Percentiles rank a stretch among this genome's conserved stretches.
phyloP scores from a whole-genome alignment of 1,140 invertebrate genomes.

The Olivierus martensii region DNA sequence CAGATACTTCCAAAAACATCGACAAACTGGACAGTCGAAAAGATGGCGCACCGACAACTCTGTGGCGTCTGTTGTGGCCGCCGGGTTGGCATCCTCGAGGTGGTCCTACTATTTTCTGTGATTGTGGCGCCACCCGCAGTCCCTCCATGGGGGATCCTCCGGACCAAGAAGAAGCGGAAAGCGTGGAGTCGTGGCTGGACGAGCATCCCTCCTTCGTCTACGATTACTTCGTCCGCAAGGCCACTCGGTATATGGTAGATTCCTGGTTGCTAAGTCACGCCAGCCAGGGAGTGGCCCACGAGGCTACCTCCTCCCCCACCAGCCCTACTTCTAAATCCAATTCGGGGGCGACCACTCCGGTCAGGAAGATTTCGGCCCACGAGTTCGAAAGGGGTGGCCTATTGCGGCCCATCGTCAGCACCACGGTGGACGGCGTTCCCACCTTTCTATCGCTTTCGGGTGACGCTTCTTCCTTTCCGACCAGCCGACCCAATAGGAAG shows the following conservation, averaged over 20 bases:
- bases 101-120: background rate
- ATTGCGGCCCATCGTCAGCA: conserved; percentile 75
- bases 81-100: conserved; percentile 17
- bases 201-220: conserved; percentile 89
- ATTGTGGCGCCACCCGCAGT: background rate
- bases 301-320: conserved; percentile 33
- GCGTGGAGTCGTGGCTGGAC: conserved; percentile 83
- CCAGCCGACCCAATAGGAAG: conserved; percentile 41
- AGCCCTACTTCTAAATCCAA: conserved; percentile 31
- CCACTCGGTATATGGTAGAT: conserved; percentile 76
- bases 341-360: conserved; percentile 74
- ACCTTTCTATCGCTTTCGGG: conserved; percentile 50
- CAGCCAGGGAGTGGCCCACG: conserved; percentile 38
- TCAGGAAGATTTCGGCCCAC: conserved; percentile 88
- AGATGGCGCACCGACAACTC: conserved; percentile 1
- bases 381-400: conserved; percentile 86
- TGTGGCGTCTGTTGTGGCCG: conserved; percentile 20
- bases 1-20: too few relatives aligned
- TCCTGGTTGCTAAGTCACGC: conserved; percentile 37
- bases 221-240: conserved; percentile 90
- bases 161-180: background rate
- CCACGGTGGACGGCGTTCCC: conserved; percentile 72
- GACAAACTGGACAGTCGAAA: background rate
- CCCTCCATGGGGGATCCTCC: conserved; percentile 8
- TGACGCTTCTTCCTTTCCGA: conserved; percentile 25